Evolutionary conservation across 2,797 vertebrate species (phyloP).

Genomic region (Tinamus major): DNA sequence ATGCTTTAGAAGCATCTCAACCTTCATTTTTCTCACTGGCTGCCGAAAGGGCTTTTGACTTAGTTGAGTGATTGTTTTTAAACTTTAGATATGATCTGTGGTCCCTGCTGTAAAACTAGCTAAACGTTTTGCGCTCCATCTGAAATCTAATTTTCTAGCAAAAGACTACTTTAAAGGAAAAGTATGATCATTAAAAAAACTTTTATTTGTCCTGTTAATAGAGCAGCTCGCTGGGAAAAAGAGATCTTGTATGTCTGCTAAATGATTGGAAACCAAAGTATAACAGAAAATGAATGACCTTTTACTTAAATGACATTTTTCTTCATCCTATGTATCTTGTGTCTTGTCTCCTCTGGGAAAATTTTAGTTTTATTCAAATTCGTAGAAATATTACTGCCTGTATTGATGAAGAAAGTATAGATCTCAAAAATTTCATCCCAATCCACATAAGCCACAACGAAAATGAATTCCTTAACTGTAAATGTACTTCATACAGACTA

Average conservation of each 20-base stretch:
- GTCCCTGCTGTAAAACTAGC: background rate
- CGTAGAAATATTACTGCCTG: background rate
- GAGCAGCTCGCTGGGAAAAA: background rate
- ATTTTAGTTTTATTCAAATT: conserved; percentile 23
- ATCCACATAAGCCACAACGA: background rate
- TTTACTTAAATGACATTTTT: conserved; percentile 11
- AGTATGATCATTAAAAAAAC: background rate
- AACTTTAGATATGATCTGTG: background rate
- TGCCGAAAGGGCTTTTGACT: background rate
- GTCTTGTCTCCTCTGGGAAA: background rate
- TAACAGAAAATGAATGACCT: background rate
- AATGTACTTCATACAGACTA: background rate
- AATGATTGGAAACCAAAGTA: background rate
- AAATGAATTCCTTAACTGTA: background rate
- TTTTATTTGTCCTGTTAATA: conserved; percentile 9
- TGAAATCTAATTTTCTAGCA: background rate
- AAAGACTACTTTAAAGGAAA: background rate
- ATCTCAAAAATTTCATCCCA: conserved; percentile 11
- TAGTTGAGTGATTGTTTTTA: background rate
- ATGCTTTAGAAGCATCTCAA: background rate
- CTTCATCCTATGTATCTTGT: background rate
- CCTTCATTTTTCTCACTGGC: background rate
- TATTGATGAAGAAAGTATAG: background rate
- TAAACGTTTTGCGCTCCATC: background rate
- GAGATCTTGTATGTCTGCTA: background rate